Percentiles rank a stretch among this genome's conserved stretches.
Evolutionary conservation across 35 echinoderm and acorn worm species (phyloP).

Genomic region (Nesometra sesokonis): DNA sequence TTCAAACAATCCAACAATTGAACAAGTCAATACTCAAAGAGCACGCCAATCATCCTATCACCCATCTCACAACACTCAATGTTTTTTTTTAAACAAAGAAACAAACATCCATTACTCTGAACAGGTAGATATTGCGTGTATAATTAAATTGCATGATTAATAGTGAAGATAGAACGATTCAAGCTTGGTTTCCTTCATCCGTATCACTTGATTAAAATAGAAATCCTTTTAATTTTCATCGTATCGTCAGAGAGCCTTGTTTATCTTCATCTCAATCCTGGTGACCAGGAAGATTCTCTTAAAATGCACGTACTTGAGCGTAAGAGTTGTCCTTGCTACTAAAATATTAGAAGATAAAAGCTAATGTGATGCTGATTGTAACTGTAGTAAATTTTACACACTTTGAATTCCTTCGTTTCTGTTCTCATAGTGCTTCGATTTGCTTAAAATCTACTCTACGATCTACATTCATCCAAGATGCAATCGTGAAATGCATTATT

Average conservation of each 20-base stretch:
- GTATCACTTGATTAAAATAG: background rate
- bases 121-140: background rate
- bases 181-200: background rate
- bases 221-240: slow-evolving; percentile 1
- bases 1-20: no score
- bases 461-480: background rate
- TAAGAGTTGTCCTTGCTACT: background rate
- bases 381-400: background rate
- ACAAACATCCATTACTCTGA: background rate
- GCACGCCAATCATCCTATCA: background rate
- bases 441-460: background rate
- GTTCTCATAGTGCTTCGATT: background rate
- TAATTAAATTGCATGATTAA: background rate
- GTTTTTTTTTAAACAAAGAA: background rate
- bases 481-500: background rate
- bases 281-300: background rate
- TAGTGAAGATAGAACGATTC: background rate
- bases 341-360: background rate
- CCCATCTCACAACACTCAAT: background rate
- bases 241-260: background rate
- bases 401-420: background rate
- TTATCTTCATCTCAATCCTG: background rate
- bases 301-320: background rate
- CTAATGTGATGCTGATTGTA: background rate
- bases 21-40: background rate